These are phyloP conservation scores for Hybos culiciformis DNA, from an alignment of 2,888 invertebrate species.

Conservation along the genomic window DNA sequence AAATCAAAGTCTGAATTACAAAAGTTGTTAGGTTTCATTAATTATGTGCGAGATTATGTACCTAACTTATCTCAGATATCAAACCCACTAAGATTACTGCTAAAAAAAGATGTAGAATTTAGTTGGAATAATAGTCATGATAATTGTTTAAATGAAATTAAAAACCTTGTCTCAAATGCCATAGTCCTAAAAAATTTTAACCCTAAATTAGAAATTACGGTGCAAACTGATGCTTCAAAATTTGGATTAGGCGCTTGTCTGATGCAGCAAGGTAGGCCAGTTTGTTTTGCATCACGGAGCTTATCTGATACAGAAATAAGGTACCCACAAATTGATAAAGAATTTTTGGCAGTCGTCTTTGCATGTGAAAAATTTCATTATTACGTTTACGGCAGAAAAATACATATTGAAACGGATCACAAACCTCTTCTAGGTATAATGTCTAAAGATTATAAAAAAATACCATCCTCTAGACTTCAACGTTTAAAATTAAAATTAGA, in stretches of 20 bases:
- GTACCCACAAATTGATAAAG: slow-evolving; percentile 15
- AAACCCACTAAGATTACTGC: not conserved
- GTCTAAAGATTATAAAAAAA: slow-evolving; percentile 8
- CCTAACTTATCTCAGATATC: slow-evolving; percentile 5
- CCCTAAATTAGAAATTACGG: not conserved
- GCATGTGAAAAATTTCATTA: too few species aligned
- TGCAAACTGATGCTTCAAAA: not conserved
- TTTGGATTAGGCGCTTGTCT: not conserved
- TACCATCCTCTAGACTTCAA: slow-evolving; percentile 7
- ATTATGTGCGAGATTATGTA: too few species aligned
- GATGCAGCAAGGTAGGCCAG: slow-evolving; percentile 7
- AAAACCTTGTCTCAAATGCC: slow-evolving; percentile 4
- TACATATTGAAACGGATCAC: too few species aligned
- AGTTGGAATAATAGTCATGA: slow-evolving; percentile 5
- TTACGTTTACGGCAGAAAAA: too few species aligned
- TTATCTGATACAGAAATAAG: slow-evolving; percentile 18
- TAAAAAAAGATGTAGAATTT: slow-evolving; percentile 9
- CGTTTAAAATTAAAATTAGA: slow-evolving; percentile 9
- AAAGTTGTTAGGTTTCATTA: slow-evolving; percentile 6
- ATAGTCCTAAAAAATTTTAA: not conserved
- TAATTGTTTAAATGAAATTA: slow-evolving; percentile 4
- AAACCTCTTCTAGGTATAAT: slow-evolving; percentile 7
- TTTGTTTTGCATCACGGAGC: slow-evolving; percentile 17
- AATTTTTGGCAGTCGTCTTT: slow-evolving; percentile 11
- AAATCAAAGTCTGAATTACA: not conserved